Conservation (phyloP, 1,140 invertebrate genomes). For the Hyles euphorbiae region DNA sequence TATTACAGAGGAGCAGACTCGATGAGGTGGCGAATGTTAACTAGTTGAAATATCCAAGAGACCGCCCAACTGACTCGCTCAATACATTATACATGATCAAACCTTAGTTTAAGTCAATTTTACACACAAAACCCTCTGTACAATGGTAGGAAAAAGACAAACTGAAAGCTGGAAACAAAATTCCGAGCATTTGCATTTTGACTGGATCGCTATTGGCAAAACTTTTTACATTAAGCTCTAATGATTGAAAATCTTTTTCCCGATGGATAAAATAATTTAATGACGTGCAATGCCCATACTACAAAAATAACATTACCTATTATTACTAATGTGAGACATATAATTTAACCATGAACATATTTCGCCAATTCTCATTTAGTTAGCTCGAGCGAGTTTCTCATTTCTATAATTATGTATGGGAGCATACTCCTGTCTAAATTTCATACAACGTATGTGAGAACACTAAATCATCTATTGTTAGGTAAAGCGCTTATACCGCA, state of each 20-base stretch:
- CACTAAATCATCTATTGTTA: slow-evolving; percentile 38
- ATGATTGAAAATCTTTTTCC: slow-evolving; percentile 32
- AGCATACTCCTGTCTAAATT: too few species aligned
- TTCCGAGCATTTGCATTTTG: slow-evolving; percentile 47
- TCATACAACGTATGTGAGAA: neutral
- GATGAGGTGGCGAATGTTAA: slow-evolving; percentile 26
- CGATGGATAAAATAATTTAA: slow-evolving; percentile 26
- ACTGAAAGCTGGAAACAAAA: slow-evolving; percentile 11
- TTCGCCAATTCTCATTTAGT: too few species aligned
- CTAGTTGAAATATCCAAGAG: slow-evolving; percentile 14
- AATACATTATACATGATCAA: too few species aligned
- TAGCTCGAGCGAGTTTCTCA: too few species aligned
- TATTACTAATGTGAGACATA: too few species aligned
- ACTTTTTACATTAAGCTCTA: slow-evolving; percentile 51
- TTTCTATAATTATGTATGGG: too few species aligned
- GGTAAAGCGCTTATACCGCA: slow-evolving; percentile 40
- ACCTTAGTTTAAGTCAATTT: too few species aligned
- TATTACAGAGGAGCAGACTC: slow-evolving; percentile 21
- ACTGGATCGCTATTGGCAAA: slow-evolving; percentile 37
- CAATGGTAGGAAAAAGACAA: slow-evolving; percentile 3
- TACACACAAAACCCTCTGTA: neutral
- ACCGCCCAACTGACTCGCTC: too few species aligned
- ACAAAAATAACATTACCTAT: too few species aligned
- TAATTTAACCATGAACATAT: too few species aligned
- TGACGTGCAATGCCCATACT: slow-evolving; percentile 6